These are phyloP conservation scores for Mobula birostris DNA, from an alignment of 2,113 vertebrate species.

Conservation along the genomic window DNA sequence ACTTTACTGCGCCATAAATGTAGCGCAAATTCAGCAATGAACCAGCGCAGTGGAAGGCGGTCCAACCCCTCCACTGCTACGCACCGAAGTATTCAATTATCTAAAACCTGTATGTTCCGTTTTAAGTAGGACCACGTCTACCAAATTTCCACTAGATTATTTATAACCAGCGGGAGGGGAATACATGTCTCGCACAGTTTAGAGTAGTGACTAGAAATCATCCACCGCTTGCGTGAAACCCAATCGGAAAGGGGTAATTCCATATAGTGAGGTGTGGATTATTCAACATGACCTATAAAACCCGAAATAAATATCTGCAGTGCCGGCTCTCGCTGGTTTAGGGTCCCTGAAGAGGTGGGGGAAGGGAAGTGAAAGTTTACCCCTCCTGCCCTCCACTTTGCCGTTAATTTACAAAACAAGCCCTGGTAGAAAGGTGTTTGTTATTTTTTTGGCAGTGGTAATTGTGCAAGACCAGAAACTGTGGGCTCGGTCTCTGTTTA, in stretches of 20 bases:
- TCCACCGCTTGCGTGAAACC: not conserved
- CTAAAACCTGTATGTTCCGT: not conserved
- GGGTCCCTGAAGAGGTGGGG: no score
- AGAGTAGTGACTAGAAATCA: not conserved
- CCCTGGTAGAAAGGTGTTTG: not conserved
- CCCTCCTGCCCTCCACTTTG: not conserved
- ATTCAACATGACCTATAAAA: not conserved
- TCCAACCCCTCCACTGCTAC: not conserved
- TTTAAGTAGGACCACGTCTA: not conserved
- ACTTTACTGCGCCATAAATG: not conserved
- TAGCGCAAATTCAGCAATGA: not conserved
- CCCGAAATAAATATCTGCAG: not conserved
- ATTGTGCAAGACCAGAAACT: not conserved
- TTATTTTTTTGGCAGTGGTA: not conserved
- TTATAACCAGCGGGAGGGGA: not conserved
- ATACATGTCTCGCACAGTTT: not conserved
- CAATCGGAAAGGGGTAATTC: not conserved
- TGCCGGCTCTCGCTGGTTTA: not conserved
- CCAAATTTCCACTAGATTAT: not conserved
- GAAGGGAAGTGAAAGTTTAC: not conserved
- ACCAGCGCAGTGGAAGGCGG: not conserved
- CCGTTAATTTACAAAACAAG: not conserved
- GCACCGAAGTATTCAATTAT: not conserved
- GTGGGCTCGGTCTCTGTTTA: slow-evolving; percentile 21
- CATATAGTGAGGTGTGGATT: not conserved